A percentile compares a stretch with the other conserved stretches of the same genome.
Conservation (phyloP, 2,113 vertebrate genomes). For the Hydrolagus affinis region DNA sequence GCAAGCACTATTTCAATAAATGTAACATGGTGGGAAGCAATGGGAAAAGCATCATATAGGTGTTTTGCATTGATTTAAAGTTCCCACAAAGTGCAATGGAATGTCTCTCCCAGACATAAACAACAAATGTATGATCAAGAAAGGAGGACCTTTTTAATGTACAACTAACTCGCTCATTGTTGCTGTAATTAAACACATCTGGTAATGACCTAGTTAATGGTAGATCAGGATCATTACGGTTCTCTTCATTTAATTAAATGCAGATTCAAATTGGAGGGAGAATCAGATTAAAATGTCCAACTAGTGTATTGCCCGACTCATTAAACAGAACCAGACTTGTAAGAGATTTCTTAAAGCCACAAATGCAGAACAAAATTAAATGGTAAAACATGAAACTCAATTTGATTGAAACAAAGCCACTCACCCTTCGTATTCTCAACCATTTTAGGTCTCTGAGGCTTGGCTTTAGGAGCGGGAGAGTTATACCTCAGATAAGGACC, state of each 20-base stretch:
- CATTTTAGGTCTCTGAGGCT: constrained; percentile 63
- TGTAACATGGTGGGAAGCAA: no score
- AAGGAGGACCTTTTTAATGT: neutral
- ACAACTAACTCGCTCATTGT: constrained; percentile 18
- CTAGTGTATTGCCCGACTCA: neutral
- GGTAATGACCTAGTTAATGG: constrained; percentile 31
- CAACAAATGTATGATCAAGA: constrained; percentile 19
- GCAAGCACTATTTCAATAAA: neutral
- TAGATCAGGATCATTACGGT: constrained; percentile 29
- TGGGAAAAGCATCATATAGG: neutral
- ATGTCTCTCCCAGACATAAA: neutral
- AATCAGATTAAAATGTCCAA: constrained; percentile 29
- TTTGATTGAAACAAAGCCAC: constrained; percentile 32
- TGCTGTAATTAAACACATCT: constrained; percentile 32
- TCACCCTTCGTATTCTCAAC: constrained; percentile 74
- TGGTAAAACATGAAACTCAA: constrained; percentile 8
- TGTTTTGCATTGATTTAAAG: neutral
- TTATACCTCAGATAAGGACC: constrained; percentile 74
- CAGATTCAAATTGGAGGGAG: constrained; percentile 30
- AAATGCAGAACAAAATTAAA: constrained; percentile 14
- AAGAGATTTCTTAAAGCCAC: constrained; percentile 19
- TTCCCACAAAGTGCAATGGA: neutral
- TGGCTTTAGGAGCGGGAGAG: constrained; percentile 63
- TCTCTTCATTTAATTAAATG: constrained; percentile 32
- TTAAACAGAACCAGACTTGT: constrained; percentile 25